phyloP scores from a whole-genome alignment of 2,797 vertebrate species.

The Eutrigla gurnardus region DNA sequence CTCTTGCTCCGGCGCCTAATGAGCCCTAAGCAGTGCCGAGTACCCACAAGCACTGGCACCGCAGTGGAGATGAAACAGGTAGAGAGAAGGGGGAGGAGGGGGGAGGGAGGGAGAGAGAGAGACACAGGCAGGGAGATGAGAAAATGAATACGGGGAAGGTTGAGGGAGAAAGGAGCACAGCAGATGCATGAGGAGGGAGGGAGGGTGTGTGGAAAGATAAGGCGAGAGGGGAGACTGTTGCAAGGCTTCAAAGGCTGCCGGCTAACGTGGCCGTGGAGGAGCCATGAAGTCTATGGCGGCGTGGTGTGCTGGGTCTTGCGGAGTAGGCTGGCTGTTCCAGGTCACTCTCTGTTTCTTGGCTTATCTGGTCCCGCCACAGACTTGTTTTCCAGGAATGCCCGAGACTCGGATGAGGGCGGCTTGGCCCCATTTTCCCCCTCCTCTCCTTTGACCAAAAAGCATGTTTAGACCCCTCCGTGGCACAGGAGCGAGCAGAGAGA shows the following conservation, averaged over 20 bases:
- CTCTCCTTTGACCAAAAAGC: constrained; percentile 61
- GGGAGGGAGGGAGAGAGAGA: constrained; percentile 33
- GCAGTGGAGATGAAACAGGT: constrained; percentile 79
- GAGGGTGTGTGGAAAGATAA: constrained; percentile 75
- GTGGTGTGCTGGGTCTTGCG: constrained; percentile 60
- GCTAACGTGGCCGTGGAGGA: constrained; percentile 66
- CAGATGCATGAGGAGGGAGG: constrained; percentile 59
- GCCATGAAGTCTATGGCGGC: constrained; percentile 71
- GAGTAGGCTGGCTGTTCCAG: constrained; percentile 65
- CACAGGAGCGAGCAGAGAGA: constrained; percentile 39
- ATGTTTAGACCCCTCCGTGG: constrained; percentile 57
- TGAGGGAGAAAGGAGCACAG: constrained; percentile 54
- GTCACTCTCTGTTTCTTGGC: constrained; percentile 77
- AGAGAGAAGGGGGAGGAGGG: constrained; percentile 49
- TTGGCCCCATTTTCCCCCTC: constrained; percentile 64
- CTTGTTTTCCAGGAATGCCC: constrained; percentile 73
- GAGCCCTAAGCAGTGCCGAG: constrained; percentile 80
- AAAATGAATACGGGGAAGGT: constrained; percentile 43
- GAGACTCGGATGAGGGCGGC: constrained; percentile 51
- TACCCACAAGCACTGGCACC: constrained; percentile 69
- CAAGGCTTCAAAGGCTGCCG: constrained; percentile 80
- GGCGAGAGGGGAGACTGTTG: constrained; percentile 63
- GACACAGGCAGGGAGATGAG: constrained; percentile 58
- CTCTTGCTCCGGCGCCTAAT: constrained; percentile 75
- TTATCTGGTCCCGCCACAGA: constrained; percentile 81